Base-by-base conservation (phyloP, 2,113 vertebrate genomes). In the Bujurquina vittata region DNA sequence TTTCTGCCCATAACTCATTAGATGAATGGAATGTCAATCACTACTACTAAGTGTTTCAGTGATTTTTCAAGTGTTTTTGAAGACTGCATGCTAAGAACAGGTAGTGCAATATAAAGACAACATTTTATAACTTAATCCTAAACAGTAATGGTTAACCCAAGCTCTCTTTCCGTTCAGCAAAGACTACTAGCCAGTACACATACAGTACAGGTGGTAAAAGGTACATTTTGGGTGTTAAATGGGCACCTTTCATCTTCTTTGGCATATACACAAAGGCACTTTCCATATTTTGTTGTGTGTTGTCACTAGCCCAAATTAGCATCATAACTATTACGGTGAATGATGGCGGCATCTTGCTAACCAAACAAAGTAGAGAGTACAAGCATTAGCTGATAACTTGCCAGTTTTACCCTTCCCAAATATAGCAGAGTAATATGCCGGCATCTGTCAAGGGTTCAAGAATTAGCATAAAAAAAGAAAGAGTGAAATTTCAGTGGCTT, bases 231-330 rank as follows among this genome's bases (percentile, higher is more conserved):
- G 5, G 15, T 69, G 43, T 31, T 22, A 49, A 23, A 10, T 29
- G 3, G 14, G 40, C 63, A 49, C 1, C 11, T 31, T 69, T 49
- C 43, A 69, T 17, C 43, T 69, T 69, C 65, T 12, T 69, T 18
- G 22, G 9, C 18, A 20, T 69, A 14, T 46, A 46, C 12, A 5
- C 14, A 46, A 11, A 46, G 43, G 43, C 4, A 46, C 14, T 46
- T 46, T 46, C 22, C 6, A 6, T 31, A 31, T 6, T 69, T 69
- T 69, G 29, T 69, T 11, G 23, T 17, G 43, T 69, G 23, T 52
- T 69, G 17, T 69, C 10, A 67, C 65, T 20, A 72, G 43, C 23
- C 43, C 23, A 31, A 72, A 72, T 72, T 72, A 72, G 65, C 43
- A 31, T 69, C 23, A 49, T 9, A 49, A 29, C 5, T 69, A 54